phyloP scores from a whole-genome alignment of 1,140 invertebrate species.

The Drosophila truncata region DNA sequence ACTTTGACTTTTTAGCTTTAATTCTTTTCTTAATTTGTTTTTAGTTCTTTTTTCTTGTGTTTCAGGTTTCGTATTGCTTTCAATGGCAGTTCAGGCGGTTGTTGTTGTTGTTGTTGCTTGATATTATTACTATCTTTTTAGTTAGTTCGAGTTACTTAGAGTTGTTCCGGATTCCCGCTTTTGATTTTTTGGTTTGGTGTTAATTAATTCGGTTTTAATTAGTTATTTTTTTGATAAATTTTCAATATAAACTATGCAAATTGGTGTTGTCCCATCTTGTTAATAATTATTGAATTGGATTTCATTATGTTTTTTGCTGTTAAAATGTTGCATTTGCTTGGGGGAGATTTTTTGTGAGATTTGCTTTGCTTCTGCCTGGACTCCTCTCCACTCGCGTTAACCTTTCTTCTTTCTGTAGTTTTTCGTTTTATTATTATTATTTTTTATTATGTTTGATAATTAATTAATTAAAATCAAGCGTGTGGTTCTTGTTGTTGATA shows the following conservation, averaged over 20 bases:
- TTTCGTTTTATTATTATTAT: slow-evolving; percentile 19
- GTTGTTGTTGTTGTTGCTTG: slow-evolving; percentile 36
- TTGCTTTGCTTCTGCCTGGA: slow-evolving; percentile 9
- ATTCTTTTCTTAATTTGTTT: slow-evolving; percentile 13
- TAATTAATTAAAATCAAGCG: slow-evolving; percentile 50
- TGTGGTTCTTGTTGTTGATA: slow-evolving; percentile 43
- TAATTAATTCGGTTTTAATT: slow-evolving; percentile 15
- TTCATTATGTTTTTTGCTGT: slow-evolving; percentile 17
- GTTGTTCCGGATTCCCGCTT: slow-evolving; percentile 22
- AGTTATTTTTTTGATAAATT: slow-evolving; percentile 47
- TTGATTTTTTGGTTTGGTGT: slow-evolving; percentile 19
- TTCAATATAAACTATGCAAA: slow-evolving; percentile 46
- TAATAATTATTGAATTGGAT: slow-evolving; percentile 31
- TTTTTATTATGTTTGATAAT: slow-evolving; percentile 25
- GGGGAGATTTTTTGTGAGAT: not conserved
- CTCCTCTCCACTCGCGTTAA: not conserved
- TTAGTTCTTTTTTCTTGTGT: slow-evolving; percentile 35
- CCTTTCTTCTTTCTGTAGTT: not conserved
- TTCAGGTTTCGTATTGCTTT: slow-evolving; percentile 71
- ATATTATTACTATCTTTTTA: slow-evolving; percentile 13
- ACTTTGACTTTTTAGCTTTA: slow-evolving; percentile 35
- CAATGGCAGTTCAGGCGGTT: slow-evolving; percentile 80
- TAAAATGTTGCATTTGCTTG: slow-evolving; percentile 1
- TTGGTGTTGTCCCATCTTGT: slow-evolving; percentile 41
- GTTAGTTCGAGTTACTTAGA: slow-evolving; percentile 8